Conservation (phyloP, 1,140 invertebrate species). For the Triops cancriformis region DNA sequence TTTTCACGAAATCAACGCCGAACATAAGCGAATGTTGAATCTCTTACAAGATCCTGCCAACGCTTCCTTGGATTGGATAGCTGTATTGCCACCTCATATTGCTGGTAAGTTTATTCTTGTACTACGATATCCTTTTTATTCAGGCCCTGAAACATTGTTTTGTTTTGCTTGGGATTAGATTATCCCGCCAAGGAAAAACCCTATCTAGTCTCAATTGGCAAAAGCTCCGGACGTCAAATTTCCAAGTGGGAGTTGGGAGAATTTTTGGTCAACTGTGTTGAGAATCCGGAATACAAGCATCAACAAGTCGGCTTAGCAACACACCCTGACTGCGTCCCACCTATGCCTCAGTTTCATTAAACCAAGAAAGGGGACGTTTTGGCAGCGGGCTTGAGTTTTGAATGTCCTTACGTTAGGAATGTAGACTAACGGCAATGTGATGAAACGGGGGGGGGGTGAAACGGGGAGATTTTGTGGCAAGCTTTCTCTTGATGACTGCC, state of each 20-base stretch:
- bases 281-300: slow-evolving; percentile 56
- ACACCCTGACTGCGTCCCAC: background rate
- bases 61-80: slow-evolving; percentile 56
- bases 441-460: too few species aligned
- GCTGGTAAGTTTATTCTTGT: slow-evolving; percentile 45
- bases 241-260: slow-evolving; percentile 65
- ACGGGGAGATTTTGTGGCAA: background rate
- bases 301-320: slow-evolving; percentile 54
- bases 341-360: background rate
- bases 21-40: slow-evolving; percentile 68
- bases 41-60: slow-evolving; percentile 51
- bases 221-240: slow-evolving; percentile 54
- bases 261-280: slow-evolving; percentile 62
- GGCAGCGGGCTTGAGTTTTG: background rate
- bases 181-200: slow-evolving; percentile 34
- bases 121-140: background rate
- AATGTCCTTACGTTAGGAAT: too few species aligned
- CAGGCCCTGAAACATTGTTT: slow-evolving; percentile 16
- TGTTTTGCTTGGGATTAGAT: slow-evolving; percentile 28
- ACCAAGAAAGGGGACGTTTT: background rate
- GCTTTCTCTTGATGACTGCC: background rate
- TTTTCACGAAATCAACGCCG: slow-evolving; percentile 60
- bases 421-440: too few species aligned
- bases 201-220: slow-evolving; percentile 49
- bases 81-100: slow-evolving; percentile 71